Conservation (phyloP, 2,888 invertebrate species). For the Cerastis rubricosa region DNA sequence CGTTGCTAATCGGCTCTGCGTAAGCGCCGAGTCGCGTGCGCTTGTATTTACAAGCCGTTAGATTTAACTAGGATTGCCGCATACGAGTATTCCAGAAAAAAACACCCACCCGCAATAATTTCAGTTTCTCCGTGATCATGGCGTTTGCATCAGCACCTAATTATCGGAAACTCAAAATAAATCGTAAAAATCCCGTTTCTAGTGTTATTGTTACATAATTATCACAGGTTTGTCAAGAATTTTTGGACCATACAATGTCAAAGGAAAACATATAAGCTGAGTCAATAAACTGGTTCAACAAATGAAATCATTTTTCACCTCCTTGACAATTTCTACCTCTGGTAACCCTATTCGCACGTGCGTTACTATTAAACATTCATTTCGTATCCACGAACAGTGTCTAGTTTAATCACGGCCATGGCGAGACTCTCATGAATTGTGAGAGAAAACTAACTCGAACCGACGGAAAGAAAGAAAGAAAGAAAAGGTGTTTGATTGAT, state of each 20-base stretch:
- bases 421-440: conserved; percentile 46
- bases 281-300: not conserved
- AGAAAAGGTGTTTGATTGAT: conserved; percentile 58
- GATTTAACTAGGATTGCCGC: conserved; percentile 26
- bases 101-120: too few species aligned
- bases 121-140: too few species aligned
- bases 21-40: conserved; percentile 49
- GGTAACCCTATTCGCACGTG: conserved; percentile 46
- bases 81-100: too few species aligned
- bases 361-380: conserved; percentile 54
- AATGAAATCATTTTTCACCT: not conserved
- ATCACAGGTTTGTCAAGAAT: too few species aligned
- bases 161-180: too few species aligned
- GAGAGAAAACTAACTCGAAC: conserved; percentile 60
- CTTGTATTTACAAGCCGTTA: conserved; percentile 55
- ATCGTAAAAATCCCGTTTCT: too few species aligned
- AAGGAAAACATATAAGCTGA: not conserved
- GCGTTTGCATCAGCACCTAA: too few species aligned
- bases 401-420: conserved; percentile 33
- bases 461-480: conserved; percentile 38
- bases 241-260: too few species aligned
- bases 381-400: conserved; percentile 38
- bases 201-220: too few species aligned
- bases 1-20: conserved; percentile 47
- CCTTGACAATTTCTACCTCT: not conserved